These are phyloP conservation scores for Lucilia cuprina DNA, from an alignment of 1,140 invertebrate species.

Conservation along the genomic window DNA sequence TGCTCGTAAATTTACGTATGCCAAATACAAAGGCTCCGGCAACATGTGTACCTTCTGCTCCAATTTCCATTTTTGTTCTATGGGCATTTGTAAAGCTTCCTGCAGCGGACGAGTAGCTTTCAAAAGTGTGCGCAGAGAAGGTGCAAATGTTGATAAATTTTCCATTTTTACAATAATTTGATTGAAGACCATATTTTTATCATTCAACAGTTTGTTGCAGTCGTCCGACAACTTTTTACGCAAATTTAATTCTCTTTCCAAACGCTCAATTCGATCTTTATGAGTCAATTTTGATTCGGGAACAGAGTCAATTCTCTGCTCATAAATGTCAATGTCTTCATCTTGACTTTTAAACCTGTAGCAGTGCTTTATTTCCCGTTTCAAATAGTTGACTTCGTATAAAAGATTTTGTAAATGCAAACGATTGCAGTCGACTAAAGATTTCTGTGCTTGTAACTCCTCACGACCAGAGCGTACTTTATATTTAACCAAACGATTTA, in stretches of 20 bases:
- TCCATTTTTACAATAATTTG: slow-evolving; percentile 83
- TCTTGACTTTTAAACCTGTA: slow-evolving; percentile 94
- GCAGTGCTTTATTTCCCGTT: slow-evolving; percentile 93
- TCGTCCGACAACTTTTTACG: slow-evolving; percentile 81
- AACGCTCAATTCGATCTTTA: slow-evolving; percentile 80
- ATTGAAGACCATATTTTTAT: slow-evolving; percentile 77
- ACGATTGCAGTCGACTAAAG: slow-evolving; percentile 87
- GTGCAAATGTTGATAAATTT: slow-evolving; percentile 81
- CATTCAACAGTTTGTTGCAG: slow-evolving; percentile 77
- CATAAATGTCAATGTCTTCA: slow-evolving; percentile 88
- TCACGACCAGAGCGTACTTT: slow-evolving; percentile 82
- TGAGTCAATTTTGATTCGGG: slow-evolving; percentile 81
- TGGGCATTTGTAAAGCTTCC: slow-evolving; percentile 83
- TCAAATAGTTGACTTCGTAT: slow-evolving; percentile 92
- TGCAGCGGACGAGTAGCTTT: slow-evolving; percentile 88
- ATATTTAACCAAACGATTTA: slow-evolving; percentile 91
- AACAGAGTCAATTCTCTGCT: slow-evolving; percentile 61
- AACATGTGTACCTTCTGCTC: slow-evolving; percentile 78
- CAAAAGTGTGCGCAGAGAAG: slow-evolving; percentile 77
- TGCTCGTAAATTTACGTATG: slow-evolving; percentile 86
- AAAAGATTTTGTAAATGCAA: slow-evolving; percentile 92
- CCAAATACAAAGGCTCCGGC: slow-evolving; percentile 83
- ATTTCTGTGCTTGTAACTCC: slow-evolving; percentile 78
- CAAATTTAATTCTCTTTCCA: slow-evolving; percentile 93
- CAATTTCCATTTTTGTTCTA: slow-evolving; percentile 78